These are phyloP conservation scores for Dendropsophus ebraccatus DNA, from an alignment of 2,113 vertebrate genomes.

Conservation along the genomic window DNA sequence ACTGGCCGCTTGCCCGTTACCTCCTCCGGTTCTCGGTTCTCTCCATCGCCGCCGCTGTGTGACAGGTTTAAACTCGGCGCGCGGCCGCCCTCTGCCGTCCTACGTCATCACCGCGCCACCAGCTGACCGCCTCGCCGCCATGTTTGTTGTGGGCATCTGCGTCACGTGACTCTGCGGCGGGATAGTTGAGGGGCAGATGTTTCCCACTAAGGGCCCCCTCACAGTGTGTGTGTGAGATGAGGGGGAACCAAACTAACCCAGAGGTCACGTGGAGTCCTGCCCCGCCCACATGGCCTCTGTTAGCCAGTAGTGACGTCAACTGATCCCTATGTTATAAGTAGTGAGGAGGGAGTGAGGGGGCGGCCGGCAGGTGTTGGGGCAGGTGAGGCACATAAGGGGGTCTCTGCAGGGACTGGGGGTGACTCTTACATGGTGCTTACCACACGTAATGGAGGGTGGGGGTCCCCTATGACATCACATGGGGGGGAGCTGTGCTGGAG, in stretches of 20 bases:
- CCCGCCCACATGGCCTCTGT: not conserved
- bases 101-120: not conserved
- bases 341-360: not conserved
- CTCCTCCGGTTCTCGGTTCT: not conserved
- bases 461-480: too few relatives aligned
- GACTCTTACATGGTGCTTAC: too few relatives aligned
- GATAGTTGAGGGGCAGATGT: too few relatives aligned
- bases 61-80: conserved; percentile 62
- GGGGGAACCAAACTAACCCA: too few relatives aligned
- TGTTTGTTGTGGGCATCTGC: conserved; percentile 31
- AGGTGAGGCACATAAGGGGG: not conserved
- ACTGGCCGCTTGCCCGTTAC: not conserved
- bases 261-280: too few relatives aligned
- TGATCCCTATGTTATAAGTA: not conserved
- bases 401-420: too few relatives aligned
- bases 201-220: too few relatives aligned
- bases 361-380: not conserved
- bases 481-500: too few relatives aligned
- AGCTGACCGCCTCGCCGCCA: not conserved
- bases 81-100: not conserved
- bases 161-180: too few relatives aligned
- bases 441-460: too few relatives aligned
- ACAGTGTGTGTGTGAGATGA: not conserved
- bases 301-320: not conserved
- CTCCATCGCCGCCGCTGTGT: conserved; percentile 63